These are phyloP conservation scores for Florisuga fusca DNA, from an alignment of 2,797 vertebrate species.

Conservation along the genomic window DNA sequence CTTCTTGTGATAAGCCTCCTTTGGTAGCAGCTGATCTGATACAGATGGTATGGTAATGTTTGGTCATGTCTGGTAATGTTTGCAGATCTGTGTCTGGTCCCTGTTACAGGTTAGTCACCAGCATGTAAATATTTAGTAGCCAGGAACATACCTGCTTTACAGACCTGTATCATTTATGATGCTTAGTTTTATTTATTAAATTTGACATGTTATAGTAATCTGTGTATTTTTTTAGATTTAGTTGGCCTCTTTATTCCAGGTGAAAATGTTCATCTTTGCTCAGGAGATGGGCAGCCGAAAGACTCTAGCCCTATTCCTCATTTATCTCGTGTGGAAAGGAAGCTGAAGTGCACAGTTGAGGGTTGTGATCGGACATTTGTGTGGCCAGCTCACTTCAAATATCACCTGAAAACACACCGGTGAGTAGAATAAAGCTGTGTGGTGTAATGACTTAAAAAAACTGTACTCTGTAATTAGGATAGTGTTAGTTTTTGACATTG, in stretches of 20 bases:
- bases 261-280: constrained; percentile 87
- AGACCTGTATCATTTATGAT: background rate
- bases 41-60: background rate
- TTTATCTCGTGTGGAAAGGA: constrained; percentile 86
- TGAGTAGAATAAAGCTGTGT: constrained; percentile 55
- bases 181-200: background rate
- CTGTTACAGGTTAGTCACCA: background rate
- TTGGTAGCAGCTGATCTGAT: background rate
- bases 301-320: constrained; percentile 80
- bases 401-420: constrained; percentile 98
- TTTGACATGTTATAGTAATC: background rate
- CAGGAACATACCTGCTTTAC: background rate
- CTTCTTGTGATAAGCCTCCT: background rate
- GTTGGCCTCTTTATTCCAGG: constrained; percentile 78
- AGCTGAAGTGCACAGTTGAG: constrained; percentile 93
- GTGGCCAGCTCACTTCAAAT: constrained; percentile 96
- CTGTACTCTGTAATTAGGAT: background rate
- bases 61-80: background rate
- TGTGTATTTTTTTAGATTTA: background rate
- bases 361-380: constrained; percentile 95
- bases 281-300: constrained; percentile 86
- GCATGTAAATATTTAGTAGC: background rate
- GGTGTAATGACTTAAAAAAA: background rate
- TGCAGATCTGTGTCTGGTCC: background rate
- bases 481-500: background rate